Base-by-base conservation (phyloP, 2,888 invertebrate species). In the Hipparchia sbordonii region DNA sequence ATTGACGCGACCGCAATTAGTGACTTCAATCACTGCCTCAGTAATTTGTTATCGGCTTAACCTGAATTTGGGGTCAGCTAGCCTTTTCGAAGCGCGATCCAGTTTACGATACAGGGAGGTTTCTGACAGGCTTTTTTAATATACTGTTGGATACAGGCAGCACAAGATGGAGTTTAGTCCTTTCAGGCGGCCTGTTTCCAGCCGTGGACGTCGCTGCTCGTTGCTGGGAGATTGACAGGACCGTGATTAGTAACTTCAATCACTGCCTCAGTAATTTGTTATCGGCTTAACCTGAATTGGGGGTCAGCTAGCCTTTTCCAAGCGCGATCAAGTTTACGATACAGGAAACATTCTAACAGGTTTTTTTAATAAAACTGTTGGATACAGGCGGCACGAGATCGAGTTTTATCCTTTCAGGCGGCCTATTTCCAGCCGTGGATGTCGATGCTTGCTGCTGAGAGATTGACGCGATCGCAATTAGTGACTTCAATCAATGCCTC, bases 1-100 rank as follows among this genome's bases (percentile, higher is more conserved):
- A 67, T 67, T 67, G 57, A 46, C 67, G 67, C 46, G 23, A 57
- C 57, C 67, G 46, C 57, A 67, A 67, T 65, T 65, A 65, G 52
- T 51, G 51, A 33, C 48, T 52, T 65, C 65, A 65, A 52, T 65
- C 23, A 12, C 51, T 65, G 33, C 63, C 65, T 52, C 12, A 33
- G 65, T 52, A 51, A 52, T 65, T 65, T 51, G 65, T 12, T 65
- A 52, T 65, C 65, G 33, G 33, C 10, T 65, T 23, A 12, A 33
- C 6, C 51, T 52, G 51, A 33, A 33, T 63, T 63, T 63, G 13
- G 48, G 39, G 33, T 60, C 8, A 12, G 33, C 5, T 60, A 60
- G 39, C 39, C 23, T 57, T 57, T 23, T 13, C 8, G 23, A 57
- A 2, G 57, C 3, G 23, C 57, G 57, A 13, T 57, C 6, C 2